Conservation (phyloP, 2,888 invertebrate genomes). For the Leucania comma region DNA sequence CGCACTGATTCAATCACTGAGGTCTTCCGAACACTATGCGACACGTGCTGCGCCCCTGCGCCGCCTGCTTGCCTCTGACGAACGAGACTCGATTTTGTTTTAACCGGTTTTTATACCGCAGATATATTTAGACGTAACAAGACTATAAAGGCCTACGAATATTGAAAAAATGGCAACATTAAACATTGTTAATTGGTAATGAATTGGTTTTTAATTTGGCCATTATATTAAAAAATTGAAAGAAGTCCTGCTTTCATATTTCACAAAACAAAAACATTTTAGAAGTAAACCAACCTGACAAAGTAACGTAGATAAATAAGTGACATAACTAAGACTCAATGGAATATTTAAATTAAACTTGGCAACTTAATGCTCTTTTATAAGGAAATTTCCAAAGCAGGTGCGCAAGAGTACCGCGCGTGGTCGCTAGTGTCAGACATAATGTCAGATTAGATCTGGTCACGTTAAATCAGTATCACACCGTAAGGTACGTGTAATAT, state of each 20-base stretch:
- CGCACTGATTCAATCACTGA: conserved; percentile 69
- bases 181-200: conserved; percentile 32
- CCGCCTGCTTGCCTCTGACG: conserved; percentile 20
- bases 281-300: not conserved
- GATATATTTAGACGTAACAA: conserved; percentile 33
- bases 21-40: conserved; percentile 72
- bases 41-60: conserved; percentile 53
- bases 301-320: conserved; percentile 1
- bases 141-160: conserved; percentile 27
- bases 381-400: not conserved
- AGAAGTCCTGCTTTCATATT: conserved; percentile 15
- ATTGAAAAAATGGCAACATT: conserved; percentile 16
- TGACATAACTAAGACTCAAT: not conserved
- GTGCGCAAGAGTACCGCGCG: conserved; percentile 39
- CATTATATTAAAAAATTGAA: conserved; percentile 26
- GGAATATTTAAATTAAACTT: not conserved
- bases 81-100: conserved; percentile 26
- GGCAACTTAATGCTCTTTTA: not conserved
- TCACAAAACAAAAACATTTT: conserved; percentile 12
- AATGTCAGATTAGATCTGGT: conserved; percentile 75
- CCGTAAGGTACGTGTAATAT: conserved; percentile 77
- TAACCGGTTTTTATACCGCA: conserved; percentile 29
- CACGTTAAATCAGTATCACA: conserved; percentile 75
- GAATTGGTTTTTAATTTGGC: conserved; percentile 32
- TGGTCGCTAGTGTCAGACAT: conserved; percentile 53